Evolutionary conservation across 2,888 invertebrate genomes (phyloP).

Genomic region (Hirtodrosophila confusa): DNA sequence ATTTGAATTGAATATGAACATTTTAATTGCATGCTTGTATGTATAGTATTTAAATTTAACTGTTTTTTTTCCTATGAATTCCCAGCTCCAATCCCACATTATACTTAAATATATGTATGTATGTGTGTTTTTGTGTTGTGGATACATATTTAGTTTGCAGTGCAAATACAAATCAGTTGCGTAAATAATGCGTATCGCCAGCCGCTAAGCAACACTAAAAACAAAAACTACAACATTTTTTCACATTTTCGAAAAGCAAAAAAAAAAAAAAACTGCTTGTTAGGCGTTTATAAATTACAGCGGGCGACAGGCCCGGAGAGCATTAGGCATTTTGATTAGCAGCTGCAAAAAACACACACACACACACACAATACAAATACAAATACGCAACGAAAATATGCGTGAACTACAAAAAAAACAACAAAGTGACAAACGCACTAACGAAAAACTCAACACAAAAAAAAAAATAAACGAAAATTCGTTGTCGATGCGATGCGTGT

Average conservation of each 20-base stretch:
- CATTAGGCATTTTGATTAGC: conserved; percentile 76
- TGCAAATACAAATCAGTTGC: conserved; percentile 80
- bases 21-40: conserved; percentile 16
- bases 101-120: not conserved
- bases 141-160: conserved; percentile 50
- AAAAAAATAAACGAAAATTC: conserved; percentile 50
- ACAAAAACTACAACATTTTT: conserved; percentile 7
- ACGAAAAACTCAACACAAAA: conserved; percentile 46
- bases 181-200: conserved; percentile 79
- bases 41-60: too few species aligned
- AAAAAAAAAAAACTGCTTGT: conserved; percentile 43
- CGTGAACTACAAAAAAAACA: conserved; percentile 42
- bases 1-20: conserved; percentile 21
- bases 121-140: conserved; percentile 4
- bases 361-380: conserved; percentile 21
- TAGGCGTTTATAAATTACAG: conserved; percentile 73
- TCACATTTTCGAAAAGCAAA: conserved; percentile 3
- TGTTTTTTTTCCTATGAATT: not conserved
- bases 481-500: conserved; percentile 75
- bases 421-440: conserved; percentile 59
- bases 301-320: conserved; percentile 58
- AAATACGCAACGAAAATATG: conserved; percentile 48
- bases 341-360: conserved; percentile 67
- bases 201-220: conserved; percentile 22
- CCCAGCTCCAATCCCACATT: not conserved